Evolutionary conservation across 2,113 vertebrate genomes (phyloP).

Genomic region (Burhinus bistriatus): DNA sequence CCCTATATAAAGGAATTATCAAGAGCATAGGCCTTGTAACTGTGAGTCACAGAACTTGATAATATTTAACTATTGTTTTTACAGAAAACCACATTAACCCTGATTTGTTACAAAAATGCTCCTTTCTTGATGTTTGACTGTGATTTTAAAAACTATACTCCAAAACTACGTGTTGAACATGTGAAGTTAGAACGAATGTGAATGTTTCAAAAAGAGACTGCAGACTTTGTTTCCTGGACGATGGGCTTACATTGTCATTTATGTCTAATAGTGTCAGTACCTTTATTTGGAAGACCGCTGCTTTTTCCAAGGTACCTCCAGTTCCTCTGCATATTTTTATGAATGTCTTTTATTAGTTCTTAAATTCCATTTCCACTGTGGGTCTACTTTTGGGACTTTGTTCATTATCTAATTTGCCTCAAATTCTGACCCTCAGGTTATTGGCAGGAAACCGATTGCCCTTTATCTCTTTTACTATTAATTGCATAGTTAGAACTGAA

Average conservation of each 20-base stretch:
- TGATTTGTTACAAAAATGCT: neutral
- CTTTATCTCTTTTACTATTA: constrained; percentile 42
- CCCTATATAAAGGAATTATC: neutral
- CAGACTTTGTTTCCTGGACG: neutral
- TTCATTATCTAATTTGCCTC: constrained; percentile 3
- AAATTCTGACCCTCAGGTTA: neutral
- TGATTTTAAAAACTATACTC: neutral
- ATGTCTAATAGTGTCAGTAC: neutral
- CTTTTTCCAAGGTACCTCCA: neutral
- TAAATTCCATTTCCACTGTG: neutral
- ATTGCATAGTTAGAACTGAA: constrained; percentile 26
- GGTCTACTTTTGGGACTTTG: neutral
- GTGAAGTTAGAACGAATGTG: neutral
- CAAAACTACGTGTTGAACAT: neutral
- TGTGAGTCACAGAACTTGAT: neutral
- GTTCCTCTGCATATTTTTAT: neutral
- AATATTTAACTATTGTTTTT: neutral
- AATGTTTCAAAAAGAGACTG: neutral
- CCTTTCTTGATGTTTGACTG: neutral
- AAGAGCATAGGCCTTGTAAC: accelerated
- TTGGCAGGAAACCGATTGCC: neutral
- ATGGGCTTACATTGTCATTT: neutral
- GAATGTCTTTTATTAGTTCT: neutral
- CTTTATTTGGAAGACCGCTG: neutral
- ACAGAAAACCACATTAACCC: neutral